Evolutionary conservation across 2,888 invertebrate species (phyloP), one percentile per base, ranked within the genome.

Genomic region (Hartigia nigra): DNA sequence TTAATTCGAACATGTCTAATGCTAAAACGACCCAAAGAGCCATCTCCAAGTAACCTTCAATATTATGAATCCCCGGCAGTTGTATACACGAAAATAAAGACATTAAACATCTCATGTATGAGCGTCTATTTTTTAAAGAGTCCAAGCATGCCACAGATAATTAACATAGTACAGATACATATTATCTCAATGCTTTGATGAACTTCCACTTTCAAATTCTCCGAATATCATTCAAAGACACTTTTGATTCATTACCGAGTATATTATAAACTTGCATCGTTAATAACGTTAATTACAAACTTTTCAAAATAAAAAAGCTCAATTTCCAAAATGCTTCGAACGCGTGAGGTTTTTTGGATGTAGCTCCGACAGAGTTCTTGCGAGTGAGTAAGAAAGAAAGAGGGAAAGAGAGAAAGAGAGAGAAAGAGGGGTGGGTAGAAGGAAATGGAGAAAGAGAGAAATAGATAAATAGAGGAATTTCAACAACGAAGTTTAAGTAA

Each of bases 1-100:
- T 87, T 87, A 87, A 87, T 85, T 87, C 85, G 84, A 88, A 88
- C 86, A 85, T 87, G 83, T 88, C 88, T 88, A 88, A 87, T 83
- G 85, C 88, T 88, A 89, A 86, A 78, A 79, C 80, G 72, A 83
- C 80, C 84, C 81, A 70, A 81, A 55, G 55, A 55, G 55, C 55
- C 55, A 55, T 55, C 55, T 55, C 55, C 55, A 55, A 55, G 55
- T 55, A 55, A 55, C 55, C 55, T 55, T 55, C 23, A 14, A 23
- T 55, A 14, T 23, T 55, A 55, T 55, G 55, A 14, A 23, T 55
- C 23, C 23, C 55, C 23, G 55, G 23, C 23, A 23, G 55, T 55
- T 55, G 23, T 23, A 55, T 23, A 5, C 23, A 55, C 55, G 55
- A 55, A 55, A 55, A 55, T 23, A 55, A 55, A 55, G 55, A 55